Percentiles rank a stretch among this genome's conserved stretches.
phyloP scores from a whole-genome alignment of 1,140 invertebrate genomes.

The Laupala kohalensis region DNA sequence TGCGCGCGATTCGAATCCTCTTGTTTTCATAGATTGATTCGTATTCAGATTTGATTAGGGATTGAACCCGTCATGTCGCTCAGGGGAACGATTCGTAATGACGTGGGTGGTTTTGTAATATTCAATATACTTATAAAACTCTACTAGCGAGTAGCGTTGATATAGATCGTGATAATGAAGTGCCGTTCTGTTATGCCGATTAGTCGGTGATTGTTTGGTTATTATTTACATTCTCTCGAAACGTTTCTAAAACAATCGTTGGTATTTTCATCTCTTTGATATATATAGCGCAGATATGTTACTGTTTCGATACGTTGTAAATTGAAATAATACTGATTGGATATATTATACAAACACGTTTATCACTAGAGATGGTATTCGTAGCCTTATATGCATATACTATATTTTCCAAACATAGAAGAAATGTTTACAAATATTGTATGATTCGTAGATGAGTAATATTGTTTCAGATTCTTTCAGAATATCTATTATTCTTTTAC shows the following conservation, averaged over 20 bases:
- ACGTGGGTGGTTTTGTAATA: background rate
- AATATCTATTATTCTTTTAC: background rate
- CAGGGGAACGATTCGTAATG: background rate
- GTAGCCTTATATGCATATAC: background rate
- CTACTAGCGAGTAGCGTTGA: background rate
- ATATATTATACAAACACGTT: background rate
- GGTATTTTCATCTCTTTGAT: background rate
- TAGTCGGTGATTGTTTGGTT: background rate
- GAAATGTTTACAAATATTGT: background rate
- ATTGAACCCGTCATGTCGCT: too few relatives aligned
- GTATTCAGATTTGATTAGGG: too few relatives aligned
- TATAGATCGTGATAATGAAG: background rate
- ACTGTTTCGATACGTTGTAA: too few relatives aligned
- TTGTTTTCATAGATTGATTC: too few relatives aligned
- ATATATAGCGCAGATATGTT: background rate
- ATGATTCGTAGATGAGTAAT: background rate
- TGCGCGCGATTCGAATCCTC: too few relatives aligned
- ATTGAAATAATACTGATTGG: background rate
- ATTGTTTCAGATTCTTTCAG: background rate
- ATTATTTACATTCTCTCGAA: background rate
- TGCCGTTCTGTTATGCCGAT: background rate
- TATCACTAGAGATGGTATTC: background rate
- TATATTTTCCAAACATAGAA: background rate
- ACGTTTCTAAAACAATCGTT: background rate
- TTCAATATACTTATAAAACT: background rate